phyloP scores from a whole-genome alignment of 2,888 invertebrate genomes.

The Rhyacophila evoluta region DNA sequence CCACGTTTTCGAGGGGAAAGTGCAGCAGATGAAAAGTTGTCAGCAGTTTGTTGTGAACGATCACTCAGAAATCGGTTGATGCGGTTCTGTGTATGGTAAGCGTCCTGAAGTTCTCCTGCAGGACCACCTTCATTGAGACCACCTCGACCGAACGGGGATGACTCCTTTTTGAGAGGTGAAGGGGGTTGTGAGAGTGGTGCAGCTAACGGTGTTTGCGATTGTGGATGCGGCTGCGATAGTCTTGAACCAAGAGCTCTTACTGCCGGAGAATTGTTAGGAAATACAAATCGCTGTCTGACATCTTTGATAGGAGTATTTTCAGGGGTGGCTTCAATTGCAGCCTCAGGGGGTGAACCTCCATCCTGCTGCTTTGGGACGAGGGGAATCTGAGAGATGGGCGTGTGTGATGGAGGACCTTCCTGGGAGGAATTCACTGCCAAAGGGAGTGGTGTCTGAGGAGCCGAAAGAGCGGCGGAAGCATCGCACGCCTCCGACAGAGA shows the following conservation, averaged over 20 bases:
- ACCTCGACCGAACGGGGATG: constrained; percentile 68
- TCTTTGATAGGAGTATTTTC: constrained; percentile 85
- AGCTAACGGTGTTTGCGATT: constrained; percentile 59
- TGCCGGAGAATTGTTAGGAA: constrained; percentile 74
- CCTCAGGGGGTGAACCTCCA: constrained; percentile 84
- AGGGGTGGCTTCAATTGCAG: constrained; percentile 90
- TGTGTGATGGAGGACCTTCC: constrained; percentile 48
- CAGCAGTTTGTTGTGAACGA: constrained; percentile 59
- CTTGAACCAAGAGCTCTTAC: constrained; percentile 73
- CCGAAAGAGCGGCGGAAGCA: constrained; percentile 60
- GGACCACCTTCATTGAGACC: constrained; percentile 54
- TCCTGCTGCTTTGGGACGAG: constrained; percentile 60
- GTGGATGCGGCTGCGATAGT: constrained; percentile 61
- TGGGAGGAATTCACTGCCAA: constrained; percentile 62
- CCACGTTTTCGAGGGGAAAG: constrained; percentile 44
- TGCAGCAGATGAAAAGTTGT: constrained; percentile 56
- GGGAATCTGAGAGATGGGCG: constrained; percentile 44
- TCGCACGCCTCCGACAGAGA: constrained; percentile 65
- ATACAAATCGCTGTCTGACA: constrained; percentile 64
- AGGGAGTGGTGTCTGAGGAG: constrained; percentile 68
- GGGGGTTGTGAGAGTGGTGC: constrained; percentile 75
- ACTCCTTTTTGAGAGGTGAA: constrained; percentile 77
- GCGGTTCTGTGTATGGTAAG: constrained; percentile 58
- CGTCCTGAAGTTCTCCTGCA: constrained; percentile 57
- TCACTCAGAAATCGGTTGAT: constrained; percentile 69